phyloP scores from a whole-genome alignment of 2,888 invertebrate species.

The Nomada ferruginata region DNA sequence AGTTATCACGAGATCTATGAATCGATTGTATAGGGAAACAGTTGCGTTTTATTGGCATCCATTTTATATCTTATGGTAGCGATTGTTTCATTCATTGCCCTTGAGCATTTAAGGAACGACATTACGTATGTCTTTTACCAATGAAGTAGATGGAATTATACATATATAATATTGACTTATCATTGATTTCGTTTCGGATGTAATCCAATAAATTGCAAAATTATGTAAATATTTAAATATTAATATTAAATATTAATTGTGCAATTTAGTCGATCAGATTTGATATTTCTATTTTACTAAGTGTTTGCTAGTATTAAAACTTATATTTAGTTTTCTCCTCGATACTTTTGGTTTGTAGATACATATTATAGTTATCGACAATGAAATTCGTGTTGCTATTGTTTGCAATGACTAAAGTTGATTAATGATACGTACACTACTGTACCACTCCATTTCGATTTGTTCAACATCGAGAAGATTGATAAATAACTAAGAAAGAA shows the following conservation, averaged over 20 bases:
- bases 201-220: not conserved
- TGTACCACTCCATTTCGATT: not conserved
- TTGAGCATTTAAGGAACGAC: not conserved
- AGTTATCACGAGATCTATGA: not conserved
- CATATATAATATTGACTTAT: not conserved
- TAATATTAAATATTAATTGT: not conserved
- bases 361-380: not conserved
- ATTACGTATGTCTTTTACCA: not conserved
- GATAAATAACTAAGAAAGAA: not conserved
- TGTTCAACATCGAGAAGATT: not conserved
- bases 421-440: not conserved
- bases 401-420: not conserved
- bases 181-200: not conserved
- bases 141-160: not conserved
- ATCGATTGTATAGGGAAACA: conserved; percentile 20
- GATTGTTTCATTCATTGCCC: not conserved
- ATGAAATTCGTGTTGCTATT: not conserved
- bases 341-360: not conserved
- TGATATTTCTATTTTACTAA: no score
- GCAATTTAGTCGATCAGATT: no score
- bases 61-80: not conserved
- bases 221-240: not conserved
- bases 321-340: not conserved
- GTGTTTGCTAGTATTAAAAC: not conserved
- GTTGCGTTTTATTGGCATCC: not conserved